Base-by-base conservation (phyloP, 2,888 invertebrate species). In the Drosophila borealis region DNA sequence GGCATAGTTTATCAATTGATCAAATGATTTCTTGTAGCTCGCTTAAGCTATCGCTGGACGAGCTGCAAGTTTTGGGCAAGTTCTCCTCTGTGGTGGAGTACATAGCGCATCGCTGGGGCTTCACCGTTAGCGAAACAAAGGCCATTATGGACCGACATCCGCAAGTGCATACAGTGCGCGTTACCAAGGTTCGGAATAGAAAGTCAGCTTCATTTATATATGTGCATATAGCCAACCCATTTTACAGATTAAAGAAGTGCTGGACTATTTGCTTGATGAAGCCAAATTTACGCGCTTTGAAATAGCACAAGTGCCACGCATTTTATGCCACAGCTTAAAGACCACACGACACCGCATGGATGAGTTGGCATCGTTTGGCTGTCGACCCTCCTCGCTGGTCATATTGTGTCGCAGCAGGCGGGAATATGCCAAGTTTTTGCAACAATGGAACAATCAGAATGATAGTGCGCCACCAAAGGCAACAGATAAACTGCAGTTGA, bases 221-320 rank as follows among this genome's bases (percentile, higher is more conserved):
- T 53, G n/a, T 1, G 3, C 4, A 1, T 19, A 6, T 19, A 56
- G n/a, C 6, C 4, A 1, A 2, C 10, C 8, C 45, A 0, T 21
- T 48, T 4, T 19, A 14, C 42, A 94, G 94, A 93, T 94, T 5
- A 94, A 94, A 90, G 92, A 93, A 66, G 94, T 94, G 67, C 80
- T 95, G 39, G 95, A 95, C 84, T 94, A 93, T 84, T 89, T 95
- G 19, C 89, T 93, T 8, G 88, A 92, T 53, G 94, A 94, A 81
- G 92, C 83, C 13, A 93, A 94, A 2, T 94, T 93, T 87, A 80
- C 91, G 5, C 92, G 93, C 5, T 91, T 93, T 73, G 94, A 95
- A 60, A 93, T 95, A 62, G 93, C 93, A 14, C 92, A 90, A 50
- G 94, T 93, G 56, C 94, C 94, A 0, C 92, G 94, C 61, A 93